Percentiles rank a stretch among this genome's conserved stretches.
Conservation (phyloP, 2,888 invertebrate species). For the Exocentrus adspersus region DNA sequence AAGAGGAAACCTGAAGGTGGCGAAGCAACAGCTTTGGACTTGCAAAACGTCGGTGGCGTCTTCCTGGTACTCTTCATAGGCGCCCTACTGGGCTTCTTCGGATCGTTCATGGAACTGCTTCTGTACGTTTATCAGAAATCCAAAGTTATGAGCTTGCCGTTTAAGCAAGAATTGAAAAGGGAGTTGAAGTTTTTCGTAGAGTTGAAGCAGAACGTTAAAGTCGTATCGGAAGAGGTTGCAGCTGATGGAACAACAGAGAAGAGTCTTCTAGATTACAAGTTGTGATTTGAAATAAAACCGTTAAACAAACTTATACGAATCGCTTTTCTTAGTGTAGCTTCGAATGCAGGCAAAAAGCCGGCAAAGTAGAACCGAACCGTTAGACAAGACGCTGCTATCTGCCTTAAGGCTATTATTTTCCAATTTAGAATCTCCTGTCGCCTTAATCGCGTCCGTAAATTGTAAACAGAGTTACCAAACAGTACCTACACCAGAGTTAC, state of each 20-base stretch:
- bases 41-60: conserved; percentile 88
- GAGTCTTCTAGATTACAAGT: too few relatives aligned
- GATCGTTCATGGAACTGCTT: conserved; percentile 76
- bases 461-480: not conserved
- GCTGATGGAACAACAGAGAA: too few relatives aligned
- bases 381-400: not conserved
- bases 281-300: too few relatives aligned
- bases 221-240: conserved; percentile 66
- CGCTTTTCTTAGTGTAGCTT: too few relatives aligned
- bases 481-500: not conserved
- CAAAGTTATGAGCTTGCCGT: conserved; percentile 66
- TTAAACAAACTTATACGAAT: too few relatives aligned
- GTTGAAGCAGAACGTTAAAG: conserved; percentile 76
- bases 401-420: conserved; percentile 8
- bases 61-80: conserved; percentile 80
- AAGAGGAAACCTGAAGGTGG: conserved; percentile 62
- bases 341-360: too few relatives aligned
- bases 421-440: not conserved
- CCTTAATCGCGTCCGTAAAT: not conserved
- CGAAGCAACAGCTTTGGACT: conserved; percentile 71
- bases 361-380: too few relatives aligned
- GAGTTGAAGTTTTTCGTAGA: conserved; percentile 78
- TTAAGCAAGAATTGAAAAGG: conserved; percentile 73
- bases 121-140: conserved; percentile 62
- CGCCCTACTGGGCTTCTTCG: conserved; percentile 71